Percentiles rank a stretch among this genome's conserved stretches.
phyloP scores from a whole-genome alignment of 2,113 vertebrate genomes.

The Vulpes vulpes region DNA sequence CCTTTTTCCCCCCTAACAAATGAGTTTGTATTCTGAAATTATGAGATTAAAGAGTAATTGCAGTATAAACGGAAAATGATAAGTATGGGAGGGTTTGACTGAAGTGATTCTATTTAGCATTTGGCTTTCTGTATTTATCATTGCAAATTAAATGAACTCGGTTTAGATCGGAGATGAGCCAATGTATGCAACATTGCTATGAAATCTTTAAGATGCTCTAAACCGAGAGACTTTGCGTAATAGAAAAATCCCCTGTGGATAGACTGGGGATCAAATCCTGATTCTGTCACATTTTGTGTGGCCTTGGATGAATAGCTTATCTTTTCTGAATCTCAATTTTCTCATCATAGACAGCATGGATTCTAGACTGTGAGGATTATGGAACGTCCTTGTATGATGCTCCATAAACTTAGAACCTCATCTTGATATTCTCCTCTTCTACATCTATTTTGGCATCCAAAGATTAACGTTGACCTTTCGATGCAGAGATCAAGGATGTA shows the following conservation, averaged over 20 bases:
- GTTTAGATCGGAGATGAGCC: neutral
- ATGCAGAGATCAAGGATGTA: neutral
- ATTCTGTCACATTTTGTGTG: neutral
- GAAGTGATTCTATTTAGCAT: neutral
- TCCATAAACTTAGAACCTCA: neutral
- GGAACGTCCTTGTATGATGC: neutral
- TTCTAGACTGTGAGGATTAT: neutral
- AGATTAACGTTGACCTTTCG: neutral
- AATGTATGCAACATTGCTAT: neutral
- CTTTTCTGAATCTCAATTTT: constrained; percentile 7
- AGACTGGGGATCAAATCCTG: neutral
- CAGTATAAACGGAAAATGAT: neutral
- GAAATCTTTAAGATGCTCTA: neutral
- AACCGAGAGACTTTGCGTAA: neutral
- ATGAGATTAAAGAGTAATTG: constrained; percentile 12
- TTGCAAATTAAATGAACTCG: constrained; percentile 12
- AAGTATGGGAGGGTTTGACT: neutral
- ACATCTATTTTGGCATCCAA: neutral
- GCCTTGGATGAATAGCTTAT: neutral
- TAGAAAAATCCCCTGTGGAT: neutral
- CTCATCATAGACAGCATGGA: neutral
- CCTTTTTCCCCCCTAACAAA: neutral
- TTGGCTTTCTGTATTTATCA: neutral
- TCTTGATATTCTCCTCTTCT: neutral
- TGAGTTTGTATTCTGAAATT: constrained; percentile 50